A percentile compares a stretch with the other conserved stretches of the same genome.
These are phyloP conservation scores for Drosophila murphyi DNA, from an alignment of 1,140 invertebrate genomes.

Conservation along the genomic window DNA sequence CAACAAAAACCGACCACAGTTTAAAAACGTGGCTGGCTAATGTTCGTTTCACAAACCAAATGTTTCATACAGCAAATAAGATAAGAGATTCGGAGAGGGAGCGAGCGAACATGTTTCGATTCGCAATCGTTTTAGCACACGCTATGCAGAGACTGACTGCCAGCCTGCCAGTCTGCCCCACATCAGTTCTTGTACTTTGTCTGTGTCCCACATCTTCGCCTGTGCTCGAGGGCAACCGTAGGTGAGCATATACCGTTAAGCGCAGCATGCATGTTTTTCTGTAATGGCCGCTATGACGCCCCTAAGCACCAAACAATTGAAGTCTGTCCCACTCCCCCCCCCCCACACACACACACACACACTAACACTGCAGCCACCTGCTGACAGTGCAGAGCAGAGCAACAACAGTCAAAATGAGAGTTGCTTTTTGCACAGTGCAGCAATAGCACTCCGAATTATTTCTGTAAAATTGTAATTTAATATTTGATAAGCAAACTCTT, in stretches of 20 bases:
- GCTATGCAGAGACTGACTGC: constrained; percentile 9
- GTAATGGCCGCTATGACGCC: constrained; percentile 39
- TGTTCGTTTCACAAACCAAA: constrained; percentile 42
- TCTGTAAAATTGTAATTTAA: no score
- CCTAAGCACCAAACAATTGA: constrained; percentile 45
- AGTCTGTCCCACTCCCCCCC: not conserved
- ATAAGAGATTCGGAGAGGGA: not conserved
- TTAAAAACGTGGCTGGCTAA: constrained; percentile 37
- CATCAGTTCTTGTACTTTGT: constrained; percentile 37
- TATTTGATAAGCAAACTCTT: not conserved
- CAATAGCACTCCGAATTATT: not conserved
- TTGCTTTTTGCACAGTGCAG: constrained; percentile 33
- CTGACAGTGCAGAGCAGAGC: constrained; percentile 17
- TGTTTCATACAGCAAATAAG: constrained; percentile 27
- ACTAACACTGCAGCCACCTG: constrained; percentile 34
- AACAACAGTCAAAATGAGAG: constrained; percentile 1
- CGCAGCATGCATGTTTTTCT: constrained; percentile 48
- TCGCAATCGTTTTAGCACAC: constrained; percentile 39
- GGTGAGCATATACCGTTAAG: constrained; percentile 43
- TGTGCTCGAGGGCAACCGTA: constrained; percentile 19
- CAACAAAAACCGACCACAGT: constrained; percentile 19
- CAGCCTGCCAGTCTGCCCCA: constrained; percentile 13
- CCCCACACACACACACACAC: constrained; percentile 2
- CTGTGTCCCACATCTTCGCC: constrained; percentile 50
- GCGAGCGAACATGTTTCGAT: constrained; percentile 37